A percentile compares a stretch with the other conserved stretches of the same genome.
phyloP scores from a whole-genome alignment of 2,113 vertebrate genomes.

The Passer montanus region DNA sequence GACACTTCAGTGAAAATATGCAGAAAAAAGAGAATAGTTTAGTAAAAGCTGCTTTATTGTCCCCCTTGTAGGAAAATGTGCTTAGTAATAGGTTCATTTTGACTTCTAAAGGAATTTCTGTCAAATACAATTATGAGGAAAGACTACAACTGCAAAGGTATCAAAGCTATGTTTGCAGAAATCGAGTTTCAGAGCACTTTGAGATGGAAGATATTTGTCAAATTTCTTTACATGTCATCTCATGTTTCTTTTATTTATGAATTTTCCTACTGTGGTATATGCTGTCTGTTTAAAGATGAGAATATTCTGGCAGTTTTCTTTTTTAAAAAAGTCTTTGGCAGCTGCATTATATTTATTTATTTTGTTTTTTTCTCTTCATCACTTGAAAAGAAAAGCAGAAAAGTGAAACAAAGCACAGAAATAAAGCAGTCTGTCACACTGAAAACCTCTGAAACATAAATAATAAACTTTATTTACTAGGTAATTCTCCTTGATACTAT shows the following conservation, averaged over 20 bases:
- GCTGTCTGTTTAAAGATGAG: not conserved
- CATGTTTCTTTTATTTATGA: not conserved
- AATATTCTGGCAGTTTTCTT: not conserved
- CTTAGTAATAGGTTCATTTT: not conserved
- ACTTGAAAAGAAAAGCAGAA: not conserved
- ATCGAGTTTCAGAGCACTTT: not conserved
- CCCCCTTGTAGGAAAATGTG: not conserved
- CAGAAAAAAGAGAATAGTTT: not conserved
- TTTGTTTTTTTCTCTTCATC: not conserved
- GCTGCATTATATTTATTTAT: not conserved
- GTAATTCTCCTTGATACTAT: not conserved
- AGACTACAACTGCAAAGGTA: not conserved
- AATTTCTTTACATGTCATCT: not conserved
- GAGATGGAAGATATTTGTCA: not conserved
- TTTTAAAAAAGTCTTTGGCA: not conserved
- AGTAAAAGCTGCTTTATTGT: not conserved
- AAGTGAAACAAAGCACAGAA: constrained; percentile 8
- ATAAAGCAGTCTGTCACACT: not conserved
- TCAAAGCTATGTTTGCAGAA: constrained; percentile 19
- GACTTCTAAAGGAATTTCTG: constrained; percentile 16
- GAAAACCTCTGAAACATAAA: constrained; percentile 15
- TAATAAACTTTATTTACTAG: not conserved
- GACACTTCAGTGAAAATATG: not conserved
- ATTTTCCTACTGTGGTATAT: not conserved
- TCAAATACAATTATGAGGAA: constrained; percentile 2